These are phyloP conservation scores for Microchrysa polita DNA, from an alignment of 2,888 invertebrate species.

Conservation along the genomic window DNA sequence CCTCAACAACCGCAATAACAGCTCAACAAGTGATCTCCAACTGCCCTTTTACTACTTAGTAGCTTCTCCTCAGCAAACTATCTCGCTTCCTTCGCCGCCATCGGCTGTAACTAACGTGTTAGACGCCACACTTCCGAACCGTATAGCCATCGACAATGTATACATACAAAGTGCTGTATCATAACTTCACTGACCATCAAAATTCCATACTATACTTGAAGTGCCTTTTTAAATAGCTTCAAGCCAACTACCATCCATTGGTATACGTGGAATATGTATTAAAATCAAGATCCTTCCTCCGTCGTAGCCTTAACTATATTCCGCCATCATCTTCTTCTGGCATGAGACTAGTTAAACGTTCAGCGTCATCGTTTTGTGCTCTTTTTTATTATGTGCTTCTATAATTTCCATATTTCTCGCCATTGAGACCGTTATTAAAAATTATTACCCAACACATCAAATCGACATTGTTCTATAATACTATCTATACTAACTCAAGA, in stretches of 20 bases:
- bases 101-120: neutral
- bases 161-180: no score
- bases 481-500: neutral
- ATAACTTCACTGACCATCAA: neutral
- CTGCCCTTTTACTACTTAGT: no score
- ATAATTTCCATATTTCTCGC: conserved; percentile 14
- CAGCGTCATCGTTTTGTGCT: neutral
- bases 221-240: conserved; percentile 6
- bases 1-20: no score
- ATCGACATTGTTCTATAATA: neutral
- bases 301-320: neutral
- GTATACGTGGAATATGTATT: neutral
- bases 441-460: conserved; percentile 11
- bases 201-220: neutral
- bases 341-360: neutral
- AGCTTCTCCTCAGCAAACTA: no score
- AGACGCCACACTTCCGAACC: conserved; percentile 3
- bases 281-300: conserved; percentile 10
- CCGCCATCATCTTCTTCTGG: neutral
- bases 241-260: neutral
- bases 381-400: neutral
- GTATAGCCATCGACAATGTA: neutral
- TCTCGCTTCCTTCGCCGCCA: neutral
- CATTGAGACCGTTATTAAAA: conserved; percentile 17
- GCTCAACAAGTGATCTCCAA: no score